Evolutionary conservation across 2,888 invertebrate genomes (phyloP), one percentile per base, ranked within the genome.

Genomic region (Sialis fuliginosa): DNA sequence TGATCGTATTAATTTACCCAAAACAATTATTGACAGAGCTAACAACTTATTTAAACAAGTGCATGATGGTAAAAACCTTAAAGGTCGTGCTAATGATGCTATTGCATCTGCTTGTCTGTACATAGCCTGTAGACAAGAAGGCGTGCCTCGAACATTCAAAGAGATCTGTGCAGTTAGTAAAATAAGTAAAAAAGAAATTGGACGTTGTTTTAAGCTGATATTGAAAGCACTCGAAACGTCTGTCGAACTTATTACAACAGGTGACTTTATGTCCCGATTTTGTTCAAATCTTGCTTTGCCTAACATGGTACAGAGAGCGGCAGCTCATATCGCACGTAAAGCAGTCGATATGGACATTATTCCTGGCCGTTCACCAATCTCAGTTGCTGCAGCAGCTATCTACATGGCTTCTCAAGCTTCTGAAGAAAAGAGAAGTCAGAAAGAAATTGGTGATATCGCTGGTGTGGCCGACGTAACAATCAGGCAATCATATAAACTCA

Each of bases 371-470:
- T 96, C 96, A 48, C 98, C 98, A 0, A 96, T 98, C 53, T 97
- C 97, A 0, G 95, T 98, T 1, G 95, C 98, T 0, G 98, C 98
- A 6, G 97, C 98, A 43, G 96, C 98, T 46, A 99, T 98, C 59
- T 98, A 97, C 60, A 97, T 98, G 97, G 97, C 98, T 2, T 95
- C 95, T 9, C 96, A 93, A 82, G 92, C 95, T 0, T 92, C 91
- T 0, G 90, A 89, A 56, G 86, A 90, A 60, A 89, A 96, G 61
- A 80, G 88, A 56, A 88, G 89, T 52, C 93, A 93, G 62, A 95
- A 93, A 65, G 97, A 98, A 68, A 97, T 98, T 55, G 95, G 96
- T 0, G 96, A 97, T 59, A 91, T 96, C 55, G 95, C 97, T 34
- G 97, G 97, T 35, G 96, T 95, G 0, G 97, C 97, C 4, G 97